Evolutionary conservation across 2,888 invertebrate species (phyloP).

Genomic region (Protodeltote pygarga): DNA sequence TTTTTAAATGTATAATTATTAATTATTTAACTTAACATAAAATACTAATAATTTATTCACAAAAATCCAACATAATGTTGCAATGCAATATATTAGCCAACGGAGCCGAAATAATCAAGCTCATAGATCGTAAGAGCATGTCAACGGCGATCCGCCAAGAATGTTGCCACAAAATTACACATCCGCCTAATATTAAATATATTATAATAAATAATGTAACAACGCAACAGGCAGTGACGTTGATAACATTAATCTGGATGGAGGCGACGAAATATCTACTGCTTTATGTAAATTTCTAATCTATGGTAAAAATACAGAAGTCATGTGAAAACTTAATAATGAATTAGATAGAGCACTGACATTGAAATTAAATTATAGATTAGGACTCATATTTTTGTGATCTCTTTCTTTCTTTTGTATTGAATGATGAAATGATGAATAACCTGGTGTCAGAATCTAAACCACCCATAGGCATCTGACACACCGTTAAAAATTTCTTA

Average conservation of each 20-base stretch:
- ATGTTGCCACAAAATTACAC: constrained; percentile 68
- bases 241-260: constrained; percentile 31
- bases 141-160: constrained; percentile 68
- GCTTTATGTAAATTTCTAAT: constrained; percentile 12
- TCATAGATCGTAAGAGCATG: constrained; percentile 60
- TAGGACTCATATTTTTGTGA: too few species aligned
- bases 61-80: constrained; percentile 38
- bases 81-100: constrained; percentile 52
- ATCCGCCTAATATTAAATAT: constrained; percentile 59
- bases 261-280: constrained; percentile 21
- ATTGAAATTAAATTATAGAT: too few species aligned
- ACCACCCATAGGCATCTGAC: too few species aligned
- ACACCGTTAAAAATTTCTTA: too few species aligned
- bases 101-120: constrained; percentile 64
- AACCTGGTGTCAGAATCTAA: too few species aligned
- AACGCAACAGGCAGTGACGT: constrained; percentile 36
- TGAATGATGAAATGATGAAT: too few species aligned
- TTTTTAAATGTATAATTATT: too few species aligned
- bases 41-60: constrained; percentile 23
- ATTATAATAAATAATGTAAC: constrained; percentile 42
- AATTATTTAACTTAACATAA: not conserved
- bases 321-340: not conserved
- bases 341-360: not conserved
- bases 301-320: not conserved
- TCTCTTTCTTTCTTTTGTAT: too few species aligned